Conservation (phyloP, 2,888 invertebrate genomes). For the Pterostichus madidus region DNA sequence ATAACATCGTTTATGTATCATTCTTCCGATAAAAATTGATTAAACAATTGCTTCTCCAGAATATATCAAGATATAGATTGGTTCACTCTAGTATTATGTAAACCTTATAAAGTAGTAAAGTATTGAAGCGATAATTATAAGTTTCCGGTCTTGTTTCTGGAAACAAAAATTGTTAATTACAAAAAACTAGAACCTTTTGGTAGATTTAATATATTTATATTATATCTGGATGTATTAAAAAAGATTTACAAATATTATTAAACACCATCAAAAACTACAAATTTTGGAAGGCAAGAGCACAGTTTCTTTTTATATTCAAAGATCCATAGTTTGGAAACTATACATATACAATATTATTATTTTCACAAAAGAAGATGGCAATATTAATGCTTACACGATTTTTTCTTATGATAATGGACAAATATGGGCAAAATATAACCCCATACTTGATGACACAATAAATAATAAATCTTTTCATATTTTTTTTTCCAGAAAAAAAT, state of each 20-base stretch:
- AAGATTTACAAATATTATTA: constrained; percentile 12
- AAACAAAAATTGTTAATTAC: constrained; percentile 13
- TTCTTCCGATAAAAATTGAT: neutral
- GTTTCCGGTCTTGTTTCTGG: constrained; percentile 13
- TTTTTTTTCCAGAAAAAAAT: constrained; percentile 54
- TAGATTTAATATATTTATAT: constrained; percentile 24
- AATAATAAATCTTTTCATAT: neutral
- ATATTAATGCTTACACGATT: constrained; percentile 12
- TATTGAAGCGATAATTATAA: neutral
- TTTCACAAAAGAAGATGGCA: constrained; percentile 1
- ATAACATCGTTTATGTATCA: neutral
- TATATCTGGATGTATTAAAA: neutral
- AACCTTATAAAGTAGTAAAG: neutral
- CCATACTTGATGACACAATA: constrained; percentile 2
- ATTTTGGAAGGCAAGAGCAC: too few species aligned
- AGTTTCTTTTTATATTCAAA: constrained; percentile 19
- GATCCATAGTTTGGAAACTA: constrained; percentile 11
- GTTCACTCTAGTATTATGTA: constrained; percentile 13
- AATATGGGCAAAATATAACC: constrained; percentile 1
- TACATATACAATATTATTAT: constrained; percentile 29
- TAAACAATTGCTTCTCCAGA: neutral
- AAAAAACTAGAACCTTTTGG: neutral
- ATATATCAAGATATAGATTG: neutral
- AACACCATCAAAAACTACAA: constrained; percentile 6
- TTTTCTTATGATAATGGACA: constrained; percentile 42